phyloP scores from a whole-genome alignment of 2,113 vertebrate genomes.

The Piaya cayana region DNA sequence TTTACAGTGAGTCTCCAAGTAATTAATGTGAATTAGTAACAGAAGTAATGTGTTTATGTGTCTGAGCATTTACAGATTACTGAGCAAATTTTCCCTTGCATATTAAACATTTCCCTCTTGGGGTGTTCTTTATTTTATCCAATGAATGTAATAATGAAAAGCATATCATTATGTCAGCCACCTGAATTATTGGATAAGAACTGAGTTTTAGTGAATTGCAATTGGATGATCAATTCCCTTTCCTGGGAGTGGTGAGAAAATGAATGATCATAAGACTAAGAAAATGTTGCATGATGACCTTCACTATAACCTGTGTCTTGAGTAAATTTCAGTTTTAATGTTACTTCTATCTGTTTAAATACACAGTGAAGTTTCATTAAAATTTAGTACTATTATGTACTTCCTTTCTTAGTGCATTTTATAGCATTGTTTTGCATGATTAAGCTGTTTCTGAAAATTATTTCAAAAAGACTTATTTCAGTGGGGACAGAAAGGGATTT shows the following conservation, averaged over 20 bases:
- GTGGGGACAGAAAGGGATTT: background rate
- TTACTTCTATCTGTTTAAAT: background rate
- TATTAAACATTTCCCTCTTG: background rate
- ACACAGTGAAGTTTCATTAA: background rate
- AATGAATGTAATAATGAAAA: background rate
- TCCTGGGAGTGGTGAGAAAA: background rate
- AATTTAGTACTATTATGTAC: background rate
- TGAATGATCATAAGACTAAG: background rate
- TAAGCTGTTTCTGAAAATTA: background rate
- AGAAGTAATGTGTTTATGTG: slow-evolving; percentile 4
- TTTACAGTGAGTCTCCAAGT: background rate
- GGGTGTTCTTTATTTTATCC: background rate
- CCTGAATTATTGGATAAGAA: background rate
- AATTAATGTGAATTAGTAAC: slow-evolving; percentile 4
- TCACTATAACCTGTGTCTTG: background rate
- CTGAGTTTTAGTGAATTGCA: background rate
- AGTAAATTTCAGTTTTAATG: background rate
- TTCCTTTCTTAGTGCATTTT: background rate
- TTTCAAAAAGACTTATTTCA: background rate
- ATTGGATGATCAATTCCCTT: background rate
- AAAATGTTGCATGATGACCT: background rate
- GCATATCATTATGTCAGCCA: background rate
- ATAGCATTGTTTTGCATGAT: background rate
- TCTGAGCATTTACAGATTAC: slow-evolving; percentile 18
- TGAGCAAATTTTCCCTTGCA: background rate